A percentile compares a stretch with the other conserved stretches of the same genome.
Evolutionary conservation across 1,140 invertebrate genomes (phyloP).

Genomic region (Pentalonia nigronervosa): DNA sequence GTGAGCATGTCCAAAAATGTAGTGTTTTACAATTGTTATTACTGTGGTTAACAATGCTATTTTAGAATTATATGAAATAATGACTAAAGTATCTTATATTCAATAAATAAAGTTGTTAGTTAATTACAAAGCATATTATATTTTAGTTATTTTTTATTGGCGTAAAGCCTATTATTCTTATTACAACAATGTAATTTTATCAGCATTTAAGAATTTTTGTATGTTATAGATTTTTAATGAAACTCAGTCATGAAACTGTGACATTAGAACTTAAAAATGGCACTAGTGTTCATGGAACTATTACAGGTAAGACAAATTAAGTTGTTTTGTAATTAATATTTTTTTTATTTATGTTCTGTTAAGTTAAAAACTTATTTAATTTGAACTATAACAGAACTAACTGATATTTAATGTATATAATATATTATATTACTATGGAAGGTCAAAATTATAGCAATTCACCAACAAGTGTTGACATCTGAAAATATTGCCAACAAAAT

Average conservation of each 20-base stretch:
- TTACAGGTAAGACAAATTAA: slow-evolving; percentile 73
- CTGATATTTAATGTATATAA: neutral
- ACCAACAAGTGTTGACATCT: neutral
- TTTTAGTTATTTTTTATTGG: neutral
- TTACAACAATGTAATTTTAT: neutral
- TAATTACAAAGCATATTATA: neutral
- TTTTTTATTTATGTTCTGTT: neutral
- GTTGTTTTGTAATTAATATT: neutral
- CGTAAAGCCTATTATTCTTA: neutral
- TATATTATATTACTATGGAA: neutral
- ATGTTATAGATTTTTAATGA: slow-evolving; percentile 94
- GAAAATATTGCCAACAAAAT: neutral
- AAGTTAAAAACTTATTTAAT: neutral
- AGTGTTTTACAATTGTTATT: neutral
- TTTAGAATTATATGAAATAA: neutral
- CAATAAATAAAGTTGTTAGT: neutral
- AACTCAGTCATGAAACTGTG: slow-evolving; percentile 98
- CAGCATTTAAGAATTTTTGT: slow-evolving; percentile 51
- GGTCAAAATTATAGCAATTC: neutral
- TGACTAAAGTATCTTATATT: neutral
- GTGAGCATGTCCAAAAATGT: neutral
- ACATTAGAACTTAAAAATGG: slow-evolving; percentile 99
- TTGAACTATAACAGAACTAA: neutral
- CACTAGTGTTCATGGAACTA: slow-evolving; percentile 95
- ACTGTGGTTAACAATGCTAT: neutral